A percentile compares a stretch with the other conserved stretches of the same genome.
phyloP scores from a whole-genome alignment of 2,797 vertebrate species.

The Scyliorhinus canicula region DNA sequence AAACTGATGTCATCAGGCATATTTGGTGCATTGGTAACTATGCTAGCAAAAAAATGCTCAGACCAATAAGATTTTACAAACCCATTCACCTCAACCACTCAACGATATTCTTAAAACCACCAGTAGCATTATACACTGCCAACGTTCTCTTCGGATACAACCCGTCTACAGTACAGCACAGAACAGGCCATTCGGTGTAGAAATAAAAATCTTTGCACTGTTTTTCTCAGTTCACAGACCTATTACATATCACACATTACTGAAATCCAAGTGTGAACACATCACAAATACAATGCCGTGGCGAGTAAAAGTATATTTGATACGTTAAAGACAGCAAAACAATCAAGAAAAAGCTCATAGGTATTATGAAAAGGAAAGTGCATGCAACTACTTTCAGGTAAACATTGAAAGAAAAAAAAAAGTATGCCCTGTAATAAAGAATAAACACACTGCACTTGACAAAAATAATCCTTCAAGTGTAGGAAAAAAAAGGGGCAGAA shows the following conservation, averaged over 20 bases:
- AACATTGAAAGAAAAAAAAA: neutral
- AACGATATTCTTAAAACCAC: neutral
- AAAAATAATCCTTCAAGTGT: neutral
- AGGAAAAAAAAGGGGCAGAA: neutral
- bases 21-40: neutral
- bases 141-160: neutral
- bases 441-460: neutral
- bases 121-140: neutral
- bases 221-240: neutral
- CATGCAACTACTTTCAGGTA: neutral
- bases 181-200: no score
- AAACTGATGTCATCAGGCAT: neutral
- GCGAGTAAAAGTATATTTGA: neutral
- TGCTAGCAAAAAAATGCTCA: neutral
- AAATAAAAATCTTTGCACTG: neutral
- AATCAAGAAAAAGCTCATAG: neutral
- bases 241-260: no score
- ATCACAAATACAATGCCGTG: neutral
- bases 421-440: neutral
- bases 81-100: neutral
- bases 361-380: neutral
- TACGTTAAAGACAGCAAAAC: neutral
- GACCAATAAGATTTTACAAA: neutral
- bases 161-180: no score
- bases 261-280: neutral